Evolutionary conservation across 2,888 invertebrate species (phyloP).

Genomic region (Dolichopus griseipennis): DNA sequence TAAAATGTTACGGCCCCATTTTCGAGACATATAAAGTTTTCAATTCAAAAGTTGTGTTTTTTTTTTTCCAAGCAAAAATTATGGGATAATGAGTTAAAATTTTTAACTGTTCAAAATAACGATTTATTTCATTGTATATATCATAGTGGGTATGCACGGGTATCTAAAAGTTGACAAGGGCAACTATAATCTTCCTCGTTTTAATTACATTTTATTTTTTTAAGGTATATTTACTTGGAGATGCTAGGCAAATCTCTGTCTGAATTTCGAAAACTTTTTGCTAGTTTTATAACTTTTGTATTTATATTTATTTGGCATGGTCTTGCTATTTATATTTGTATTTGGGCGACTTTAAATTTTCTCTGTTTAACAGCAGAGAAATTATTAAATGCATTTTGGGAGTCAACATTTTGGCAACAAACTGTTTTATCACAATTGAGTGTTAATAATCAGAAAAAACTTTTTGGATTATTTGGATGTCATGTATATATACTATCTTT

Average conservation of each 20-base stretch:
- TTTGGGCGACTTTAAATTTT: constrained; percentile 86
- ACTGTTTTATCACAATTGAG: constrained; percentile 43
- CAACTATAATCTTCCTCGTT: too few species aligned
- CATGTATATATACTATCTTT: constrained; percentile 72
- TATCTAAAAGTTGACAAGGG: too few species aligned
- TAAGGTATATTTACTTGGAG: constrained; percentile 81
- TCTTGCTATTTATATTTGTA: constrained; percentile 60
- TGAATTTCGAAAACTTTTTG: constrained; percentile 41
- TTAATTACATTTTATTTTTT: constrained; percentile 35
- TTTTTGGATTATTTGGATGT: constrained; percentile 59
- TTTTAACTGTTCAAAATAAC: too few species aligned
- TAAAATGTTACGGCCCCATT: too few species aligned
- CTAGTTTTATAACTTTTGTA: constrained; percentile 61
- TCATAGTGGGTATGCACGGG: too few species aligned
- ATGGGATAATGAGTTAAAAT: too few species aligned
- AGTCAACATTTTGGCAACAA: constrained; percentile 43
- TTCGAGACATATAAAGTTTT: too few species aligned
- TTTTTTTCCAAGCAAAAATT: too few species aligned
- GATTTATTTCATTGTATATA: too few species aligned
- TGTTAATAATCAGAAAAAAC: constrained; percentile 49
- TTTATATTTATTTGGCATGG: constrained; percentile 93
- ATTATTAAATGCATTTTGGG: constrained; percentile 47
- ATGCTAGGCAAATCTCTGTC: constrained; percentile 40
- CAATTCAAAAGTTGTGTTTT: too few species aligned
- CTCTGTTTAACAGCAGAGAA: constrained; percentile 67